Base-by-base conservation (phyloP, 2,113 vertebrate species). In the Megaceryle torquata region DNA sequence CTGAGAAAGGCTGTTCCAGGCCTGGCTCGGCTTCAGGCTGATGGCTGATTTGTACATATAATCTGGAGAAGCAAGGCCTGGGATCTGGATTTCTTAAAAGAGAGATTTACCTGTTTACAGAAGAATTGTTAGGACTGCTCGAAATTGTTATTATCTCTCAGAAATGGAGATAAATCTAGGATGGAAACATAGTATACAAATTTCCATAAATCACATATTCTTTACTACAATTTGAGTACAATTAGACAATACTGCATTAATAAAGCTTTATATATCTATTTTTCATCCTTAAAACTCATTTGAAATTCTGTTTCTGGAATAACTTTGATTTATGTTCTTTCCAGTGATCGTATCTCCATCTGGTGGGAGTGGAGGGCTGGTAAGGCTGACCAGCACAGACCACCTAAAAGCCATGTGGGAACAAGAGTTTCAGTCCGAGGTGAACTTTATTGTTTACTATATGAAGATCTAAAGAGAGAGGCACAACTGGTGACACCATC, bases 271-370 rank as follows among this genome's bases (percentile, higher is more conserved):
- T 61, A 69, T 5, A 79, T 72, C 86, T 82, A 2, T 51, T 68
- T 67, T 81, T 71, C 17, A 57, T 50, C 56, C 60, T 78, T 43
- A 69, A 76, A 94, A 78, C 14, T 37, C 9, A 35, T 68, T 78
- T 35, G 75, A 82, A 81, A 90, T 61, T 69, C 39, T 57, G 14
- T 76, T 92, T 90, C n/a, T 72, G 90, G 69, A 84, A 61, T 64
- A 86, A 86, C 48, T 84, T 94, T 79, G 41, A 86, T 88, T 93
- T 86, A 84, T n/a, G 28, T 82, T 50, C 83, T 85, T 94, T 65
- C 54, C 22, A 85, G 83, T 59, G 92, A 88, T 86, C 35, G 13
- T 88, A 93, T 68, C 91, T 94, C 89, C 79, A 88, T 89, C 93
- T 86, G 85, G 72, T 83, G 93, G 81, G 92, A 81, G 61, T 1